These are phyloP conservation scores for Polymixis flavicincta DNA, from an alignment of 2,888 invertebrate genomes.

Conservation along the genomic window DNA sequence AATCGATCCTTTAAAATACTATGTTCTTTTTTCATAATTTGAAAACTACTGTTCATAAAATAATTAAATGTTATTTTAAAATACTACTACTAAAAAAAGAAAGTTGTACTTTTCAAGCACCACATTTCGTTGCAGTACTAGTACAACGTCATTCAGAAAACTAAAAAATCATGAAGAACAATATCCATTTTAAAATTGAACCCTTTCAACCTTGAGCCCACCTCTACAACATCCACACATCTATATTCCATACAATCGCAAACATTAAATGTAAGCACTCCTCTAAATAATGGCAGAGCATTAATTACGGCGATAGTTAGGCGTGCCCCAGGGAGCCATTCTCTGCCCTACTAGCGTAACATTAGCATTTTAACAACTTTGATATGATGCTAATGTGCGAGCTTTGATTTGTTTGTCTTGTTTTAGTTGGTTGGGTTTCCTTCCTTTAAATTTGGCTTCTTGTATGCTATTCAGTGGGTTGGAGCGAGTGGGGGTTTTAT, in stretches of 20 bases:
- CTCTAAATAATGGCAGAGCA: slow-evolving; percentile 70
- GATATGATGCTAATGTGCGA: slow-evolving; percentile 61
- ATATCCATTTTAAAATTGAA: background rate
- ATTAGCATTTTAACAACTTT: slow-evolving; percentile 68
- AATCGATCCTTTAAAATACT: background rate
- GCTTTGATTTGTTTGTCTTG: slow-evolving; percentile 66
- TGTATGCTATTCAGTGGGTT: slow-evolving; percentile 39
- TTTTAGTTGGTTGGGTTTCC: slow-evolving; percentile 60
- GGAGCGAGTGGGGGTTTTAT: slow-evolving; percentile 15
- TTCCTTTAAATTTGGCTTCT: slow-evolving; percentile 55
- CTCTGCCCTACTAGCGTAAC: slow-evolving; percentile 61
- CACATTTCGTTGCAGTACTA: background rate
- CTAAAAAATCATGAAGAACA: background rate
- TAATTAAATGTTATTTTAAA: too few species aligned
- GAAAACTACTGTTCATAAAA: too few species aligned
- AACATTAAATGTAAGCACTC: slow-evolving; percentile 65
- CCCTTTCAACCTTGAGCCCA: slow-evolving; percentile 7
- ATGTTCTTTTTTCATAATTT: too few species aligned
- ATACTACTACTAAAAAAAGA: background rate
- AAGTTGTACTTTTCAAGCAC: background rate
- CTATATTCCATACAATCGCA: slow-evolving; percentile 47
- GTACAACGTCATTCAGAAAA: background rate
- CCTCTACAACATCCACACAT: slow-evolving; percentile 14
- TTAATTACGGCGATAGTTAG: slow-evolving; percentile 68
- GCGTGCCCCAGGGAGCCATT: slow-evolving; percentile 65